Evolutionary conservation across 2,113 vertebrate species (phyloP), one percentile per base, ranked within the genome.

Genomic region (Poeciliopsis turrubarensis): DNA sequence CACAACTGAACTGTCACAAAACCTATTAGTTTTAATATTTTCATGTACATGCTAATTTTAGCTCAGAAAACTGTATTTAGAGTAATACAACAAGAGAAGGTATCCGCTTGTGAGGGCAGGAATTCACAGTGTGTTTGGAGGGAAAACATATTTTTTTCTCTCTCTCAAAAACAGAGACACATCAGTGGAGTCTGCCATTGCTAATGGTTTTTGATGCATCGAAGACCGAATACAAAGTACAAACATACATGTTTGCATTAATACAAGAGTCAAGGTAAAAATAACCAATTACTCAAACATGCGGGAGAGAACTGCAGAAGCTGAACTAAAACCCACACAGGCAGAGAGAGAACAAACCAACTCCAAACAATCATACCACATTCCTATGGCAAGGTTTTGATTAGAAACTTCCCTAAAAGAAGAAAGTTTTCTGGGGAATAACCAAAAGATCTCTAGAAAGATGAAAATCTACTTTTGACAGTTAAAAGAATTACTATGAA

Each of bases 241-340:
- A 39, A 64, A 15, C 13, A 22, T 31, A 17, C 41, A 68, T 14
- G 47, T 44, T 30, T 31, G 25, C 22, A 39, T 8, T 9, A 7
- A 67, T 2, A 67, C 37, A 27, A 44, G 5, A 65, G 64, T 65
- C 64, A 34, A 65, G 5, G 34, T 12, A 65, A 68, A 32, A 68
- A 44, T 68, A 26, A 22, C 41, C 26, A 68, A 25, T 68, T 68
- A 68, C 39, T 13, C 65, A 29, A 47, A 68, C 66, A 68, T 51
- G 37, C 66, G 29, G 37, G 65, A 66, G 64, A 19, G 41, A 65
- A 65, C 10, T 25, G 31, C 22, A 65, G 63, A 4, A 65, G 44
- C 31, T 9, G 9, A 9, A 29, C 54, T 15, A 32, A 69, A 30
- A 54, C 27, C 9, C 67, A 69, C 19, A 3, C 39, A 30, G 67